Percentiles rank a stretch among this genome's conserved stretches.
These are phyloP conservation scores for Drosophila athabasca DNA, from an alignment of 1,140 invertebrate species.

Conservation along the genomic window DNA sequence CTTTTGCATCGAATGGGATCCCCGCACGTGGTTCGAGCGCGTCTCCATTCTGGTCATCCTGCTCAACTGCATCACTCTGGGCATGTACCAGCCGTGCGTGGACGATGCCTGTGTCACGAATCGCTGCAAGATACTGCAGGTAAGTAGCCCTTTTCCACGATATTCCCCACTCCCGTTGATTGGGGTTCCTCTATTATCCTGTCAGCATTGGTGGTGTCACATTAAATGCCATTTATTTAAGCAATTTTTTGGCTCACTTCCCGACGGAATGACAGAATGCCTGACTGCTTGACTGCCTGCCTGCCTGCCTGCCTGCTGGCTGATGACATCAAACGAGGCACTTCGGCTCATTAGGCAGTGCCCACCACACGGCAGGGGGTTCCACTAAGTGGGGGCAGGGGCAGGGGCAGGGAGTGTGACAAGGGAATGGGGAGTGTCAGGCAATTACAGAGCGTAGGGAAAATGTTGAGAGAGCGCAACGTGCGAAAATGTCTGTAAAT, in stretches of 20 bases:
- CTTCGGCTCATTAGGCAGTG: slow-evolving; percentile 78
- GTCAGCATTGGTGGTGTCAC: slow-evolving; percentile 64
- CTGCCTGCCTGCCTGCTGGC: slow-evolving; percentile 53
- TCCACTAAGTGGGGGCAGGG: not conserved
- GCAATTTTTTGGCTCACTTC: slow-evolving; percentile 81
- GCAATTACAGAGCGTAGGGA: slow-evolving; percentile 70
- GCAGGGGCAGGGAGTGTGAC: not conserved
- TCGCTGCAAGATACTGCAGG: slow-evolving; percentile 96
- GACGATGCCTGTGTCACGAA: slow-evolving; percentile 96
- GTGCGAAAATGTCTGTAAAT: slow-evolving; percentile 70
- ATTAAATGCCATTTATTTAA: slow-evolving; percentile 81
- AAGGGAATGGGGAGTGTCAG: slow-evolving; percentile 16
- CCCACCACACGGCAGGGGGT: slow-evolving; percentile 7
- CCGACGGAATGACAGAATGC: slow-evolving; percentile 22
- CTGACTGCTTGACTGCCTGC: slow-evolving; percentile 50
- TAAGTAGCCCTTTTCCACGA: slow-evolving; percentile 82
- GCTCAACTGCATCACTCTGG: slow-evolving; percentile 98
- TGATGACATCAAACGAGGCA: slow-evolving; percentile 79
- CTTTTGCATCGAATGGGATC: slow-evolving; percentile 1
- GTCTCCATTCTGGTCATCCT: slow-evolving; percentile 99
- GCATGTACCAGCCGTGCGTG: slow-evolving; percentile 99
- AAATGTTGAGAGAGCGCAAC: slow-evolving; percentile 45
- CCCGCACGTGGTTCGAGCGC: slow-evolving; percentile 98
- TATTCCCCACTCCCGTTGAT: not conserved
- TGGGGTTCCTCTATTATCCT: too few species aligned